A percentile compares a stretch with the other conserved stretches of the same genome.
phyloP scores from a whole-genome alignment of 2,113 vertebrate genomes.

The Myodes glareolus region DNA sequence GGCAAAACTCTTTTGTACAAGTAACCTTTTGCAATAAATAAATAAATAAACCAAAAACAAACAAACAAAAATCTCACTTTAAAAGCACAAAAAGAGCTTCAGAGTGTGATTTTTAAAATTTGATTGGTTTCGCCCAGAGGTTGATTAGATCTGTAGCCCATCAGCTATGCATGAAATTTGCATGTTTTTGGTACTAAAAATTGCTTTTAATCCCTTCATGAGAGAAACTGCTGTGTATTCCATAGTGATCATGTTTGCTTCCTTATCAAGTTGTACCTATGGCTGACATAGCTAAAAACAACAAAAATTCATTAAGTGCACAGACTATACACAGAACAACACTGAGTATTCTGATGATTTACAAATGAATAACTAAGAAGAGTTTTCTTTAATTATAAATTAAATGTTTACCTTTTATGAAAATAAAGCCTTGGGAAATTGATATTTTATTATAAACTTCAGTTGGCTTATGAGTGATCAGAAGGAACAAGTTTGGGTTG shows the following conservation, averaged over 20 bases:
- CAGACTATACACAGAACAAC: neutral
- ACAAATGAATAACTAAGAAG: constrained; percentile 1
- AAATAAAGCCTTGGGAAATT: neutral
- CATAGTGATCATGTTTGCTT: neutral
- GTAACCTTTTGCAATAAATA: neutral
- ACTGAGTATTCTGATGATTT: constrained; percentile 26
- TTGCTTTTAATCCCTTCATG: neutral
- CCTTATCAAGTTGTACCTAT: constrained; percentile 45
- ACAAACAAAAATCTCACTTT: constrained; percentile 38
- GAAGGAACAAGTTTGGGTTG: constrained; percentile 26
- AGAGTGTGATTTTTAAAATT: constrained; percentile 53
- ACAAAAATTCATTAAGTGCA: neutral
- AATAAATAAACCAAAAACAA: neutral
- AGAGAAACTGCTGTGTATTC: constrained; percentile 15
- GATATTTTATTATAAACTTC: constrained; percentile 26
- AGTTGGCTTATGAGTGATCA: neutral
- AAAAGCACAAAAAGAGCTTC: constrained; percentile 57
- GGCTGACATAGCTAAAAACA: constrained; percentile 48
- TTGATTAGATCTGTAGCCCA: constrained; percentile 55
- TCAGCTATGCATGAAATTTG: constrained; percentile 21
- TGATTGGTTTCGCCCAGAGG: constrained; percentile 40
- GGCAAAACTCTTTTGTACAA: constrained; percentile 67
- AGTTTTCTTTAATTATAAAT: constrained; percentile 24
- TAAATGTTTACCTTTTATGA: constrained; percentile 41
- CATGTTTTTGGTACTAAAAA: constrained; percentile 17